Evolutionary conservation across 1,140 invertebrate species (phyloP).

Genomic region (Trialeurodes vaporariorum): DNA sequence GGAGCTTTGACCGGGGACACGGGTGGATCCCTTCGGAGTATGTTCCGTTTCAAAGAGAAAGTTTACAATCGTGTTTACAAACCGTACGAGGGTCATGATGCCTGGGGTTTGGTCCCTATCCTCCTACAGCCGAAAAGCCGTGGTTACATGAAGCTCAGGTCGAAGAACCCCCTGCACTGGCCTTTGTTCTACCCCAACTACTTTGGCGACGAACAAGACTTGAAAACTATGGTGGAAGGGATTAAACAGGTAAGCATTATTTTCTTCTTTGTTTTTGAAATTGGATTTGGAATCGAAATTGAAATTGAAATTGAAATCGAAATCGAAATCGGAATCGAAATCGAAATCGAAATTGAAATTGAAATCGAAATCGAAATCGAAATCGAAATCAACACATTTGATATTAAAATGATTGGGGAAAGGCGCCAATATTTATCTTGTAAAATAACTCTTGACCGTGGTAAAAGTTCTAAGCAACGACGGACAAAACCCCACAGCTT

Average conservation of each 20-base stretch:
- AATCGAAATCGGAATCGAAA: no score
- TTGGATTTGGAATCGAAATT: no score
- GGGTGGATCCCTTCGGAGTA: constrained; percentile 46
- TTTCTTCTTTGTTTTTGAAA: no score
- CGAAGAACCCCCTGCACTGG: constrained; percentile 42
- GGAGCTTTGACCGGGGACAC: constrained; percentile 59
- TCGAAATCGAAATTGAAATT: no score
- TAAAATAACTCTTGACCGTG: no score
- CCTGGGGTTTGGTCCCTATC: constrained; percentile 37
- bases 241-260: constrained; percentile 40
- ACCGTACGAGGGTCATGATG: constrained; percentile 28
- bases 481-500: no score
- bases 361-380: no score
- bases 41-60: constrained; percentile 29
- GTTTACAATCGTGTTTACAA: constrained; percentile 23
- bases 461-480: no score
- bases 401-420: no score
- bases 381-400: no score
- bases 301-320: no score
- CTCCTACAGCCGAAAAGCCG: constrained; percentile 39
- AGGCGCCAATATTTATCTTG: no score
- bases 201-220: constrained; percentile 27
- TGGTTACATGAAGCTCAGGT: constrained; percentile 38
- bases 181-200: constrained; percentile 50
- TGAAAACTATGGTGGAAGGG: constrained; percentile 37